A percentile compares a stretch with the other conserved stretches of the same genome.
These are phyloP conservation scores for Aplocera efformata DNA, from an alignment of 2,888 invertebrate species.

Conservation along the genomic window DNA sequence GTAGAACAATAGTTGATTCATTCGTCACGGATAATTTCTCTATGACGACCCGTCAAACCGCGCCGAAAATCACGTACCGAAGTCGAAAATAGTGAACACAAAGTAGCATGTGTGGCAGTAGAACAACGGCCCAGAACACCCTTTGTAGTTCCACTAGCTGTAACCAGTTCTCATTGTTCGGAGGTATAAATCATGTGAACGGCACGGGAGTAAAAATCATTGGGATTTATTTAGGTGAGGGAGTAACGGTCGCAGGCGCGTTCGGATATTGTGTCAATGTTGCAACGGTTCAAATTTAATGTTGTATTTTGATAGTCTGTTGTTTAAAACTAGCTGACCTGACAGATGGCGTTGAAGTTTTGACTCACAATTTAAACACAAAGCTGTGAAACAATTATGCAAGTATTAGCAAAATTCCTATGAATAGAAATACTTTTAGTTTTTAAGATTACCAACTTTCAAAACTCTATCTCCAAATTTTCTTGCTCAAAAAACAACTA, in stretches of 20 bases:
- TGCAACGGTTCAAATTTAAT: neutral
- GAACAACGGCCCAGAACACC: constrained; percentile 34
- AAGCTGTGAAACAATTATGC: no score
- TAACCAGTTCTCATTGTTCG: constrained; percentile 67
- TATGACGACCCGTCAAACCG: constrained; percentile 3
- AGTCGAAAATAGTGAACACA: constrained; percentile 17
- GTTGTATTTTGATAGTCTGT: neutral
- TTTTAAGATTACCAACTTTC: no score
- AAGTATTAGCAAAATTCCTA: no score
- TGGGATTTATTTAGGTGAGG: constrained; percentile 59
- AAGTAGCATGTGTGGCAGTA: constrained; percentile 29
- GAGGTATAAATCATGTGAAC: constrained; percentile 69
- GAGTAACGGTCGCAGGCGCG: constrained; percentile 40
- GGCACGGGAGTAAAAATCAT: constrained; percentile 73
- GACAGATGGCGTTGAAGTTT: no score
- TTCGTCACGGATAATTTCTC: no score
- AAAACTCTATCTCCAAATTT: no score
- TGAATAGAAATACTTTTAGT: no score
- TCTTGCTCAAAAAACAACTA: no score
- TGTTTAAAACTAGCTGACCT: no score
- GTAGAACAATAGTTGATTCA: no score
- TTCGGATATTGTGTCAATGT: constrained; percentile 8
- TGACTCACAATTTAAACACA: no score
- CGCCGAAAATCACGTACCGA: constrained; percentile 35
- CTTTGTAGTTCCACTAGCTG: constrained; percentile 40